Conservation (phyloP, 2,797 vertebrate genomes). For the Tiaroga cobitis region DNA sequence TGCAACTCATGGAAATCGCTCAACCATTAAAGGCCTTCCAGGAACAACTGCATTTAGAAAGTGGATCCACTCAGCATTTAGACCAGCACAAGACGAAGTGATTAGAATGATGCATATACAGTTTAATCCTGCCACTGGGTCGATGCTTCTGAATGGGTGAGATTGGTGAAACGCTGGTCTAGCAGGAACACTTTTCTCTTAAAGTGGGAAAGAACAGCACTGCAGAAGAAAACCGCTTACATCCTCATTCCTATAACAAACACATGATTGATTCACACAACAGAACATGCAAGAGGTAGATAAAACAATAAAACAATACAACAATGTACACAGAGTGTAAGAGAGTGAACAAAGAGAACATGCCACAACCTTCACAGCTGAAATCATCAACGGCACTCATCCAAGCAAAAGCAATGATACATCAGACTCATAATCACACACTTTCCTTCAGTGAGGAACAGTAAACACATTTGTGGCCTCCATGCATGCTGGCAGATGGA, state of each 20-base stretch:
- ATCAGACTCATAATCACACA: slow-evolving; percentile 26
- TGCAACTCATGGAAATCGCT: neutral
- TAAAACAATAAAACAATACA: slow-evolving; percentile 21
- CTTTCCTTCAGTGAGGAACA: slow-evolving; percentile 26
- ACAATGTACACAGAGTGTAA: neutral
- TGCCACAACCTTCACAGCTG: slow-evolving; percentile 1
- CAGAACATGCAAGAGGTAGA: slow-evolving; percentile 14
- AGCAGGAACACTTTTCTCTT: slow-evolving; percentile 14
- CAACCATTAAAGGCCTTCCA: neutral
- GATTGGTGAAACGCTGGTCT: neutral
- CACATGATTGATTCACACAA: slow-evolving; percentile 4
- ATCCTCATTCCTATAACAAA: slow-evolving; percentile 17
- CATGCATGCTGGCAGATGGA: slow-evolving; percentile 49
- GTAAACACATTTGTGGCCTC: slow-evolving; percentile 35
- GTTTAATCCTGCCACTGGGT: neutral
- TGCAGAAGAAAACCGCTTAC: neutral
- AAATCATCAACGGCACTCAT: slow-evolving; percentile 35
- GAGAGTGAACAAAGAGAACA: neutral
- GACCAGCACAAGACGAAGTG: neutral
- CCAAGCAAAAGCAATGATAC: slow-evolving; percentile 32
- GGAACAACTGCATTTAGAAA: neutral
- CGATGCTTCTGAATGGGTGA: slow-evolving; percentile 16
- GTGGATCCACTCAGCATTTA: slow-evolving; percentile 14
- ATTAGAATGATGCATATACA: slow-evolving; percentile 10
- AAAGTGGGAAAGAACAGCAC: neutral